Evolutionary conservation across 2,888 invertebrate species (phyloP).

Genomic region (Tridacna crocea): DNA sequence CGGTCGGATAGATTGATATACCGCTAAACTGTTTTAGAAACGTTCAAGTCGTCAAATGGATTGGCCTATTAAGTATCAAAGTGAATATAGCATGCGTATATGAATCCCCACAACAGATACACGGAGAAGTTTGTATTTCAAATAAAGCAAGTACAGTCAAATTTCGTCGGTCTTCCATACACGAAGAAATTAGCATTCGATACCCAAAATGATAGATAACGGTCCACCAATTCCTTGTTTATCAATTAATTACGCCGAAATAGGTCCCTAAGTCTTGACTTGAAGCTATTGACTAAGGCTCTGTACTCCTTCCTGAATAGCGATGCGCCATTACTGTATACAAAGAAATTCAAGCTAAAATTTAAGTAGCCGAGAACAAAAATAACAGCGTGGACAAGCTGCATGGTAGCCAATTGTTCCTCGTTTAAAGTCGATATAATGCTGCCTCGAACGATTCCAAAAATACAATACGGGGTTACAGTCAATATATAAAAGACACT

Average conservation of each 20-base stretch:
- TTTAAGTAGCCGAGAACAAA: constrained; percentile 8
- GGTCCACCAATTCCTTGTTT: too few species aligned
- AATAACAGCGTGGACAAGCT: not conserved
- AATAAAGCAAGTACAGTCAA: too few species aligned
- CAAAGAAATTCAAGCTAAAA: constrained; percentile 11
- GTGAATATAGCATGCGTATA: too few species aligned
- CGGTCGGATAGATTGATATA: too few species aligned
- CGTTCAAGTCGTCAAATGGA: too few species aligned
- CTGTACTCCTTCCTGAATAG: constrained; percentile 10
- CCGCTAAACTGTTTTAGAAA: too few species aligned
- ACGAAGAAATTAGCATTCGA: too few species aligned
- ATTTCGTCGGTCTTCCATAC: too few species aligned
- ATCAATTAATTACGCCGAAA: not conserved
- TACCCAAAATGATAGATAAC: too few species aligned
- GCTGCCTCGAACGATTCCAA: not conserved
- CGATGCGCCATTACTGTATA: constrained; percentile 9
- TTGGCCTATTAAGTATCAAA: too few species aligned
- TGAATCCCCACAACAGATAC: too few species aligned
- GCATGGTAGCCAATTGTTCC: not conserved
- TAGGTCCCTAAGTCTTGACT: not conserved
- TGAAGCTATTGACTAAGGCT: not conserved
- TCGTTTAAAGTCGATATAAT: not conserved
- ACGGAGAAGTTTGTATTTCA: too few species aligned
- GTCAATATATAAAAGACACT: constrained; percentile 12
- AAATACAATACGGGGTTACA: constrained; percentile 15